A percentile compares a stretch with the other conserved stretches of the same genome.
These are phyloP conservation scores for Neogale vison DNA, from an alignment of 2,113 vertebrate genomes.

Conservation along the genomic window DNA sequence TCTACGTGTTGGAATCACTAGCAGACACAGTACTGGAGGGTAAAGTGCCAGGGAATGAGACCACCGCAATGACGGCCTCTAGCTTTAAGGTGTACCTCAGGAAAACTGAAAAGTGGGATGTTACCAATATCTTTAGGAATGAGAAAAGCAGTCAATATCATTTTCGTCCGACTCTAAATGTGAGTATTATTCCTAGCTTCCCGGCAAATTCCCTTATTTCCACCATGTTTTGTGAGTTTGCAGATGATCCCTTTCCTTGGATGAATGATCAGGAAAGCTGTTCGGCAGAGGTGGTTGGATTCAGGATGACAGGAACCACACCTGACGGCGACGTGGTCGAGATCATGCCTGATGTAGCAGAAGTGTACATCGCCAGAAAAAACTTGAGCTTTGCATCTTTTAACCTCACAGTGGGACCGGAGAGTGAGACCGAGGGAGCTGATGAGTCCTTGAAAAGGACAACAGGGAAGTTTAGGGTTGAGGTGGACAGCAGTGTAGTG, in stretches of 20 bases:
- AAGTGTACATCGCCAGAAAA: constrained; percentile 74
- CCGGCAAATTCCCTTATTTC: constrained; percentile 31
- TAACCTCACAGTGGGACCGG: constrained; percentile 65
- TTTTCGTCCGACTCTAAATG: constrained; percentile 64
- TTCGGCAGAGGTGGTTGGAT: constrained; percentile 64
- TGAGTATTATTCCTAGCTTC: not conserved
- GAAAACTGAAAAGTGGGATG: constrained; percentile 71
- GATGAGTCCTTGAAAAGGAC: constrained; percentile 12
- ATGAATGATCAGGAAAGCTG: constrained; percentile 31
- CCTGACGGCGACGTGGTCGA: not conserved
- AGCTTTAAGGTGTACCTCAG: constrained; percentile 78
- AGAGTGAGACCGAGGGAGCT: rapidly evolving
- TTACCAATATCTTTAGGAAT: not conserved
- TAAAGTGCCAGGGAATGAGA: constrained; percentile 80
- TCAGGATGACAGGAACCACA: constrained; percentile 70
- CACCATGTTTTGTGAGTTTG: constrained; percentile 80
- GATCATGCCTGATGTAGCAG: constrained; percentile 57
- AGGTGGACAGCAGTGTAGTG: constrained; percentile 44
- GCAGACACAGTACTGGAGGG: constrained; percentile 67
- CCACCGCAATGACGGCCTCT: constrained; percentile 70
- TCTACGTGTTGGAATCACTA: constrained; percentile 72
- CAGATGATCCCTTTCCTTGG: constrained; percentile 83
- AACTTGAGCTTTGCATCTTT: constrained; percentile 39
- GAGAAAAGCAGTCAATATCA: constrained; percentile 63
- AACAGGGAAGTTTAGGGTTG: constrained; percentile 75